phyloP scores from a whole-genome alignment of 2,797 vertebrate genomes.

The Halcyon smyrnensis region DNA sequence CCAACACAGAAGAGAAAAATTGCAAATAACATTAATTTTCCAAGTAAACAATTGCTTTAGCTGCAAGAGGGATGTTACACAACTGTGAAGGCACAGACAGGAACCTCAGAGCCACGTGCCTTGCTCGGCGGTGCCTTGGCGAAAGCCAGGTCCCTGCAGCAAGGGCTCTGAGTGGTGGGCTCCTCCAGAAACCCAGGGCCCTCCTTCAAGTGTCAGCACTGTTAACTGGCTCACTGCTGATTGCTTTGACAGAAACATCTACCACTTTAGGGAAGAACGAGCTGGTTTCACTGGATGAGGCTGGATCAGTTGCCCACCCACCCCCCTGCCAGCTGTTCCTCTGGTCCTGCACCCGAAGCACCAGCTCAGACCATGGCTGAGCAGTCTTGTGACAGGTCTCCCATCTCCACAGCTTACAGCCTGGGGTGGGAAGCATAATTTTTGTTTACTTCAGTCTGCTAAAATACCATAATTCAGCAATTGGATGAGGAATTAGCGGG shows the following conservation, averaged over 20 bases:
- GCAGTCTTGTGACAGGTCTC: not conserved
- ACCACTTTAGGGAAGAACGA: not conserved
- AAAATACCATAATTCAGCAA: not conserved
- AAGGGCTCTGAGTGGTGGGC: not conserved
- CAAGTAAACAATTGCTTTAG: conserved; percentile 5
- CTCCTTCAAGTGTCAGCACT: not conserved
- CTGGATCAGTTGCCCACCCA: not conserved
- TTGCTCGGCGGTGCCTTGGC: not conserved
- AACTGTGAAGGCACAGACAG: not conserved
- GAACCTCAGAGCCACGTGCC: not conserved
- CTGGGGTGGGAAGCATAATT: not conserved
- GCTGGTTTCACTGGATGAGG: not conserved
- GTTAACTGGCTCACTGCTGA: not conserved
- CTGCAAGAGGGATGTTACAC: not conserved
- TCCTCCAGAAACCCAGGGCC: not conserved
- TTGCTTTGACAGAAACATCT: not conserved
- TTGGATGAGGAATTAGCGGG: not conserved
- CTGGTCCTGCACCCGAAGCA: not conserved
- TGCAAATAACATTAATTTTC: not conserved
- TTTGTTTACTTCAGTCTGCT: not conserved
- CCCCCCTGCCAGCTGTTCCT: not conserved
- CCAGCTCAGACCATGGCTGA: not conserved
- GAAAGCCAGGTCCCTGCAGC: not conserved
- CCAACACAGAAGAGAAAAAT: not conserved
- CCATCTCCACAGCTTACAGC: not conserved